Percentiles rank a stretch among this genome's conserved stretches.
phyloP scores from a whole-genome alignment of 2,113 vertebrate species.

The Phylloscopus trochiloides region DNA sequence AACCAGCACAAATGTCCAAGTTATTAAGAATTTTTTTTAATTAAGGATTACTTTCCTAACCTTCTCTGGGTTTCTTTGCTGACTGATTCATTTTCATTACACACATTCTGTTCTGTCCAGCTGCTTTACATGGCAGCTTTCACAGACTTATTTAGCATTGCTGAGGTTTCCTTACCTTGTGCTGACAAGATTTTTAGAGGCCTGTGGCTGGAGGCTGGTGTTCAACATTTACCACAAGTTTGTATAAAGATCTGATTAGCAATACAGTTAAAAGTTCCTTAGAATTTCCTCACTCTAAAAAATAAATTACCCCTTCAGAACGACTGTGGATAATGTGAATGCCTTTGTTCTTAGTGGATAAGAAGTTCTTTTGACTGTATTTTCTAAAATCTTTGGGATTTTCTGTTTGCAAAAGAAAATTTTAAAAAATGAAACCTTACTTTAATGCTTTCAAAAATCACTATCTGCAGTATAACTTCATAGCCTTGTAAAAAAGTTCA shows the following conservation, averaged over 20 bases:
- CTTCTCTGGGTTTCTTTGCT: background rate
- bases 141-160: background rate
- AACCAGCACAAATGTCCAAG: background rate
- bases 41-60: background rate
- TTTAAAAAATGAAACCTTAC: too few relatives aligned
- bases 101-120: background rate
- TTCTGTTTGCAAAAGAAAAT: background rate
- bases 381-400: background rate
- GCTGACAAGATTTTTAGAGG: background rate
- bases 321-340: background rate
- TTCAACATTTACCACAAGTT: background rate
- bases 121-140: background rate
- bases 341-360: background rate
- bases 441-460: background rate
- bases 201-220: background rate
- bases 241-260: background rate
- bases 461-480: background rate
- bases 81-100: background rate
- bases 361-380: background rate
- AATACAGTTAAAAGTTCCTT: background rate
- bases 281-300: background rate
- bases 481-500: background rate
- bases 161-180: slow-evolving; percentile 14
- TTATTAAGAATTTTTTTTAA: background rate
- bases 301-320: background rate